Evolutionary conservation across 2,888 invertebrate genomes (phyloP), one percentile per base, ranked within the genome.

Genomic region (Nymphalis polychloros): DNA sequence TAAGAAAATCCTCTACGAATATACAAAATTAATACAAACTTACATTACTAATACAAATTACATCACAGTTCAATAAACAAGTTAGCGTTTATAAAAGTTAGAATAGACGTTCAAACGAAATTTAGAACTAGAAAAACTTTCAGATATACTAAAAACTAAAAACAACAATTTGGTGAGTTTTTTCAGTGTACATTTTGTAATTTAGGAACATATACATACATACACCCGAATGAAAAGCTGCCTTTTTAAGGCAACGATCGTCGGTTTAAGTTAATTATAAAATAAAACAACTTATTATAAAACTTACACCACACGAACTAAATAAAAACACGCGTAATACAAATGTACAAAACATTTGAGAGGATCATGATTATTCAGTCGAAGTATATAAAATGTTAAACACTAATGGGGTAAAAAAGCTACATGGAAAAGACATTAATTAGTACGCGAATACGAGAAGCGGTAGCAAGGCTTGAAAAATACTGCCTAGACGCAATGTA

Each of bases 61-160:
- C 92, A 92, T 92, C 92, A 92, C 92, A 92, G 92, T 92, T 92
- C 90, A 92, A 78, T 92, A 92, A 92, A 92, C 83, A 92, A 90
- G 89, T 90, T 90, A 90, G 85, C 85, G 77, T 80, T 62, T 83
- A 81, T 67, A 70, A 85, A 83, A 84, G 84, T 86, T 87, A 88
- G 83, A 86, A 84, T 87, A 87, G 86, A 86, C 85, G 85, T 87
- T 88, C 81, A 90, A 88, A 85, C 86, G 84, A 88, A 83, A 77
- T 77, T 73, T 76, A 76, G 78, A 79, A 80, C 82, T 83, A 80
- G 76, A 72, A 76, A 81, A 82, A 80, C 77, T 81, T 81, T 79
- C 80, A 79, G 78, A 76, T 84, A 80, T 81, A 86, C 82, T 85
- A 86, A 84, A 81, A 76, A 75, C 69, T 76, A 77, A 76, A 78